Conservation (phyloP, 2,113 vertebrate species). For the Ophiodon elongatus region DNA sequence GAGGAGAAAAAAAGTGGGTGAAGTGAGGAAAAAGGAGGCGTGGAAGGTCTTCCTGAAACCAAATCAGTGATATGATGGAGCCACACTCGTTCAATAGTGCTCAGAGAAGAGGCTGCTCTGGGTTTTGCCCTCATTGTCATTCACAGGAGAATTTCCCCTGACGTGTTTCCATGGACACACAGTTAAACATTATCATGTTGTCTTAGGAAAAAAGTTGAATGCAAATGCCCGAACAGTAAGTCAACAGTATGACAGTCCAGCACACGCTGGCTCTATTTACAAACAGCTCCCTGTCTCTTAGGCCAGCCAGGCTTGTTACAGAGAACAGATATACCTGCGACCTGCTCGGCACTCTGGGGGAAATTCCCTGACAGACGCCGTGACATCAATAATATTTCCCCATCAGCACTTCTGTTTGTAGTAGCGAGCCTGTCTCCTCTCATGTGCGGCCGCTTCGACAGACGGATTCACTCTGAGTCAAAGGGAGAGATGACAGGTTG, state of each 20-base stretch:
- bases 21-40: constrained; percentile 60
- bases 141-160: background rate
- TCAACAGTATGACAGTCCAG: constrained; percentile 42
- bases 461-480: constrained; percentile 50
- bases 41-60: constrained; percentile 43
- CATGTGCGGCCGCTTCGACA: constrained; percentile 4
- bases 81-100: background rate
- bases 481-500: constrained; percentile 16
- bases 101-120: background rate
- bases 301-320: background rate
- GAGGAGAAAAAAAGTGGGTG: constrained; percentile 42
- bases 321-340: background rate
- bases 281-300: background rate
- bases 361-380: constrained; percentile 65
- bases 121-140: background rate
- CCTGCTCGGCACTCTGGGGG: constrained; percentile 27
- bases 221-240: constrained; percentile 65
- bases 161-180: background rate
- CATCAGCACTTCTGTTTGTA: constrained; percentile 53
- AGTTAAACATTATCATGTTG: constrained; percentile 2
- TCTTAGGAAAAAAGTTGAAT: constrained; percentile 47
- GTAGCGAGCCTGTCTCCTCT: background rate
- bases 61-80: constrained; percentile 30
- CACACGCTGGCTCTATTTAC: constrained; percentile 12
- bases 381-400: constrained; percentile 66